phyloP scores from a whole-genome alignment of 2,888 invertebrate genomes.

The Amphipyra berbera region DNA sequence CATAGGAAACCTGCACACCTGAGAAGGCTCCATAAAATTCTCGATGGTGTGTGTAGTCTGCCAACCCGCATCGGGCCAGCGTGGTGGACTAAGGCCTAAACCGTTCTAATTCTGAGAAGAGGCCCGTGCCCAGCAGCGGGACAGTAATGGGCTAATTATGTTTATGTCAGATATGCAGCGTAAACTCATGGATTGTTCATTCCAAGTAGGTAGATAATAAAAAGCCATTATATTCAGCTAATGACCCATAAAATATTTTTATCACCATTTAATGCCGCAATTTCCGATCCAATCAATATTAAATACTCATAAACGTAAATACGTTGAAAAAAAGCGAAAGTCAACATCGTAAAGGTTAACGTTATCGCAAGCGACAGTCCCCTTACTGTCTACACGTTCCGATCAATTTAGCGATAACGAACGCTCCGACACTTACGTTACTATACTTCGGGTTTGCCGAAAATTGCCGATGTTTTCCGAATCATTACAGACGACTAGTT shows the following conservation, averaged over 20 bases:
- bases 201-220: background rate
- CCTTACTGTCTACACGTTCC: slow-evolving; percentile 47
- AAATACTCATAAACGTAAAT: slow-evolving; percentile 7
- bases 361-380: slow-evolving; percentile 31
- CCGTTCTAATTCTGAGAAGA: too few species aligned
- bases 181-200: too few species aligned
- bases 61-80: too few species aligned
- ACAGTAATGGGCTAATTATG: too few species aligned
- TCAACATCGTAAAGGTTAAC: slow-evolving; percentile 37
- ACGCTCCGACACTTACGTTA: slow-evolving; percentile 29
- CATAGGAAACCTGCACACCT: too few species aligned
- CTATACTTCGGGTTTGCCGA: slow-evolving; percentile 40
- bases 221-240: background rate
- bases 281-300: slow-evolving; percentile 34
- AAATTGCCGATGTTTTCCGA: slow-evolving; percentile 27
- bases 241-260: slow-evolving; percentile 28
- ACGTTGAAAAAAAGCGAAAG: slow-evolving; percentile 11
- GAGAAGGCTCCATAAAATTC: too few species aligned
- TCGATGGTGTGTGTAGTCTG: too few species aligned
- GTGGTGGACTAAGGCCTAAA: too few species aligned
- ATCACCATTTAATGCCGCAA: slow-evolving; percentile 21
- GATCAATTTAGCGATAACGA: slow-evolving; percentile 59
- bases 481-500: slow-evolving; percentile 1
- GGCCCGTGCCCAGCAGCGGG: too few species aligned
- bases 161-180: too few species aligned